Percentiles rank a stretch among this genome's conserved stretches.
These are phyloP conservation scores for Euwallacea fornicatus DNA, from an alignment of 1,140 invertebrate species.

Conservation along the genomic window DNA sequence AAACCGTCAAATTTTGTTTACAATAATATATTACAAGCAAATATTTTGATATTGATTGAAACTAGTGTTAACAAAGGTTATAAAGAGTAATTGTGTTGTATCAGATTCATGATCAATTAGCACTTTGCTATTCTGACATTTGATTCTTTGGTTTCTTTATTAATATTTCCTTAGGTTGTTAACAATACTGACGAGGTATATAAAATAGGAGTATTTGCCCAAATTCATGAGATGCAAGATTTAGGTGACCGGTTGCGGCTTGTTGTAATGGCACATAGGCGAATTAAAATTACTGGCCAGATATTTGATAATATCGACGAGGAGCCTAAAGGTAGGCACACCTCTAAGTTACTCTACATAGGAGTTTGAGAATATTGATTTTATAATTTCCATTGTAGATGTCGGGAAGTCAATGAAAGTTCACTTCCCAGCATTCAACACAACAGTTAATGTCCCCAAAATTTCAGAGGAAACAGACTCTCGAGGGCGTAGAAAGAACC, in stretches of 20 bases:
- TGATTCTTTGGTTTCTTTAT: background rate
- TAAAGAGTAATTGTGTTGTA: too few species aligned
- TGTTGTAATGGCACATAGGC: slow-evolving; percentile 91
- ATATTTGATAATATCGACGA: slow-evolving; percentile 69
- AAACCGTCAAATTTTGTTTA: too few species aligned
- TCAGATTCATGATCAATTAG: too few species aligned
- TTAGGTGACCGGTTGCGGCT: slow-evolving; percentile 88
- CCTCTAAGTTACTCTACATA: background rate
- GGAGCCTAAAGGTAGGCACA: slow-evolving; percentile 38
- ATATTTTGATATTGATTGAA: too few species aligned
- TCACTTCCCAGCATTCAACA: slow-evolving; percentile 67
- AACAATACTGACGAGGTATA: slow-evolving; percentile 86
- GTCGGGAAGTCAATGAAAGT: slow-evolving; percentile 55
- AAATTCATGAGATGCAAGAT: slow-evolving; percentile 97
- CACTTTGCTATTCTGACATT: background rate
- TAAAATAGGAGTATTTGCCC: slow-evolving; percentile 92
- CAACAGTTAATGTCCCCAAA: slow-evolving; percentile 62
- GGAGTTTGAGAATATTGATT: background rate
- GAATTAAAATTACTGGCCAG: slow-evolving; percentile 79
- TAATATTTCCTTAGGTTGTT: slow-evolving; percentile 60
- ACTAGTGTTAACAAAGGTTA: too few species aligned
- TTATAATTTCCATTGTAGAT: slow-evolving; percentile 42
- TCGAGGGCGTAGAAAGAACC: slow-evolving; percentile 52
- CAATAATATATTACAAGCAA: too few species aligned
- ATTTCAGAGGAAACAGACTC: slow-evolving; percentile 61